Evolutionary conservation across 2,888 invertebrate genomes (phyloP), one percentile per base, ranked within the genome.

Genomic region (Rhimphoctona megacephalus): DNA sequence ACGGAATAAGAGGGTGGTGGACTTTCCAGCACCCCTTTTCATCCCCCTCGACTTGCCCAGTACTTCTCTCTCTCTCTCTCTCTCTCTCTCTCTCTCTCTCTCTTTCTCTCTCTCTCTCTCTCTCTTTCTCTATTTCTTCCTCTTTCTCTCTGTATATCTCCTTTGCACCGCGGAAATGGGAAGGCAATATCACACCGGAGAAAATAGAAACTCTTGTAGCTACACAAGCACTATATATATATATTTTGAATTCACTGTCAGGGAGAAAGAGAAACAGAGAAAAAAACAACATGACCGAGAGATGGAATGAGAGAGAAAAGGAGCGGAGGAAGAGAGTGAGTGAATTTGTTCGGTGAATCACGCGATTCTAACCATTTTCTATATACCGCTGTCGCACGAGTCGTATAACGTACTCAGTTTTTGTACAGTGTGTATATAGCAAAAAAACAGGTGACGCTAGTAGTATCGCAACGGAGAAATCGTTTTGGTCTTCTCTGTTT

Each of bases 141-240:
- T 54, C 73, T 67, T 49, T 49, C 84, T 66, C 69, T 74, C 79
- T 25, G 70, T 79, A 52, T 67, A 69, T 25, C 54, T 39, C 43
- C 43, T n/a, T 30, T 49, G 73, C 72, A 70, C 79, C 86, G 79
- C 74, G 81, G 74, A 87, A 87, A 87, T 87, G 84, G 81, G 78
- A 81, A 79, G 88, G 88, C 88, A 88, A 88, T 89, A 86, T 87
- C 87, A 87, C 87, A 85, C 85, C 85, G 83, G 70, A 52, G 88
- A 87, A 87, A 89, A 88, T 82, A 87, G 88, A 88, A 86, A 81
- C 88, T 88, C 83, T 76, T 77, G 54, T 73, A 69, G 85, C 84
- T 87, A 79, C 64, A 86, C 64, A 22, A 54, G 25, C 54, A 33
- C 11, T 25, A 14, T 64, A 57, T 74, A 74, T 73, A 78, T 74